Evolutionary conservation across 1,140 invertebrate species (phyloP), one percentile per base, ranked within the genome.

Genomic region (Scaptomyza montana): DNA sequence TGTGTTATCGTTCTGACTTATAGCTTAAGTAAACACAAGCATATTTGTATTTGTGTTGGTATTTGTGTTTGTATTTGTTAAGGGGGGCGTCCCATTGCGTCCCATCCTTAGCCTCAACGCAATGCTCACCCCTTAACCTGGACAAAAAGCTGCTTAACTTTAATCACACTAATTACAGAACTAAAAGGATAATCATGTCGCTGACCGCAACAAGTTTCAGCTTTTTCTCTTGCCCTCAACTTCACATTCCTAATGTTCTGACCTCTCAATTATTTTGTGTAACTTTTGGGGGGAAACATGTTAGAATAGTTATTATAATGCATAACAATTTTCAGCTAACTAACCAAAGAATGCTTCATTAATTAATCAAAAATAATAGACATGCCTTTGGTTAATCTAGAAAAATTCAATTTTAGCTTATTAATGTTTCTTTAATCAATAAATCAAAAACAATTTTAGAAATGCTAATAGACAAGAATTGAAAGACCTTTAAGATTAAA

Each of bases 101-200:
- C 69, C 69, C 69, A 51, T 19, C 30, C 12, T 30, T 12, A 19
- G 25, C 36, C 30, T 25, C 2, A 36, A 9, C 33, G 33, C 33
- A 8, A 33, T 33, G 30, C 7, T 33, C 30, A 25, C 25, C 19
- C 28, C 13, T 19, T 46, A 45, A 33, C 65, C 51, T 60, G 61
- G 39, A 28, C n/a, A 33, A 54, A 21, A 72, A 73, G 84, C 61
- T 70, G 72, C 66, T 90, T 87, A 72, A 68, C 82, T 87, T 87
- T 87, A 81, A 90, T 89, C 78, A 85, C 80, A 82, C 87, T 90
- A 90, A 90, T 90, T 90, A 89, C 84, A 60, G 64, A 80, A 87
- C 82, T 90, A 90, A 90, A 90, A 90, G 87, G 87, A 90, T 90
- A 89, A 85, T 90, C 87, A 65, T 90, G 87, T 90, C 77, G 70